phyloP scores from a whole-genome alignment of 2,888 invertebrate genomes.

The Clostera curtula region DNA sequence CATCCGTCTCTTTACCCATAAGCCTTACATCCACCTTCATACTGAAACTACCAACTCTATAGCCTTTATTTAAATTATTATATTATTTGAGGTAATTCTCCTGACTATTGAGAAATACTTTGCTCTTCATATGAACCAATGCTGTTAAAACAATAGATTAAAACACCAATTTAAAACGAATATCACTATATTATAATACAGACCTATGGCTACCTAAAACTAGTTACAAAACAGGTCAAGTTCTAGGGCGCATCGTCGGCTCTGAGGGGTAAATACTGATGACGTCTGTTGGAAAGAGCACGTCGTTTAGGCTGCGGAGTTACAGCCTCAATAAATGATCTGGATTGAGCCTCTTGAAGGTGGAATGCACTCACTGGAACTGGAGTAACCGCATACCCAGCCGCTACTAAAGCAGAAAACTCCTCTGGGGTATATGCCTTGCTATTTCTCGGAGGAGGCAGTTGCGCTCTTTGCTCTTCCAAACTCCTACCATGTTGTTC shows the following conservation, averaged over 20 bases:
- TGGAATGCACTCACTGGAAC: conserved; percentile 53
- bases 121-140: neutral
- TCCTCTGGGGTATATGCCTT: conserved; percentile 70
- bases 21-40: too few relatives aligned
- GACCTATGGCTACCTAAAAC: conserved; percentile 38
- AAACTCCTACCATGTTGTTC: conserved; percentile 48
- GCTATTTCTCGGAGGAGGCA: conserved; percentile 67
- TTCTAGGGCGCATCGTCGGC: conserved; percentile 62
- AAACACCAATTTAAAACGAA: conserved; percentile 23
- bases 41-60: too few relatives aligned
- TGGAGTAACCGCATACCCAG: conserved; percentile 68
- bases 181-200: conserved; percentile 53
- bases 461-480: conserved; percentile 53
- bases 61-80: too few relatives aligned
- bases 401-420: conserved; percentile 63
- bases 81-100: neutral
- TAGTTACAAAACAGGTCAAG: conserved; percentile 45
- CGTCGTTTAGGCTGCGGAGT: conserved; percentile 35
- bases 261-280: conserved; percentile 62
- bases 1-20: too few relatives aligned
- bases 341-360: conserved; percentile 50
- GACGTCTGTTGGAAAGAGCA: conserved; percentile 42
- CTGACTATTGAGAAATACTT: neutral
- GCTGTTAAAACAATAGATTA: conserved; percentile 16
- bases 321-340: conserved; percentile 44